Base-by-base conservation (phyloP, 2,797 vertebrate genomes). In the Eulemur mongoz region DNA sequence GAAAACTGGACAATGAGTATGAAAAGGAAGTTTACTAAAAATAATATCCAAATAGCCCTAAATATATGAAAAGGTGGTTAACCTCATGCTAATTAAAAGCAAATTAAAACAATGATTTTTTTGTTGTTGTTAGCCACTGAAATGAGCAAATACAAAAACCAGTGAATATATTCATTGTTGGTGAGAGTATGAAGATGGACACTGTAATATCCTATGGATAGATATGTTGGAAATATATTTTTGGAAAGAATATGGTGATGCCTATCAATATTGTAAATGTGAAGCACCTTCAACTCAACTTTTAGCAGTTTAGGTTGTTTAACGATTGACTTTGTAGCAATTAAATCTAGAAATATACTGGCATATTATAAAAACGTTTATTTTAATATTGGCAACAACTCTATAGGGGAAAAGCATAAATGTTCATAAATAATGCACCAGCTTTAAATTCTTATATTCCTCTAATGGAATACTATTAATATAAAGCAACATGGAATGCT, bases 101-200 rank as follows among this genome's bases (percentile, higher is more conserved):
- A 94, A 95, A 95, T 94, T 92, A 45, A 89, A 94, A 67, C n/a
- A 72, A 10, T 32, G 23, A 94, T 11, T 45, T 10, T 45, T 45
- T 43, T 38, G 0, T 48, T 86, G 40, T 38, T 59, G 73, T 57
- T 40, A 30, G 50, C 9, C 40, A 59, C 22, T 38, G 30, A 52
- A 9, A 94, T 75, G 3, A 92, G 4, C 3, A 79, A 91, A 67
- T 89, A 80, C 72, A 93, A 92, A 96, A 90, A 65, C 32, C 11
- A 96, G 81, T 72, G 40, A 52, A 73, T 87, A 76, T 65, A 91
- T 86, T 91, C 57, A 89, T 52, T 86, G 50, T 70, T 50, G 3
- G 11, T 57, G 22, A 82, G 11, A 69, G 14, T 25, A 40, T 83
- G 30, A 45, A 30, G 22, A 70, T 7, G 65, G 35, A 89, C 27